Base-by-base conservation (phyloP, 2,797 vertebrate species). In the Xiphorhynchus erythropygius region DNA sequence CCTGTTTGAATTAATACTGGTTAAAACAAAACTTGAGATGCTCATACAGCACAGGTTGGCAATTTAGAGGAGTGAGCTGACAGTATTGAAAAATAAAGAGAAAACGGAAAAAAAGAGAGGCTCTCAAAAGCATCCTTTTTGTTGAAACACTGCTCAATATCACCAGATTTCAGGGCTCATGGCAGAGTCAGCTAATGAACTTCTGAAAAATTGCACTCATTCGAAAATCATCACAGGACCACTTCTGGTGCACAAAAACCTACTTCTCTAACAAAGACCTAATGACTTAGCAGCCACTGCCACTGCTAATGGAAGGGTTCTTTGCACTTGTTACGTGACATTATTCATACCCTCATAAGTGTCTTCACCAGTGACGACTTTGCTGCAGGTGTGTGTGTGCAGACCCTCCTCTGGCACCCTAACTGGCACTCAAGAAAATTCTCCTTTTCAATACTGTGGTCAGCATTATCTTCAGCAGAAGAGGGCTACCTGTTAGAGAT, bases 21-120 rank as follows among this genome's bases (percentile, higher is more conserved):
- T 93, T 94, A 83, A 84, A 95, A 91, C 55, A 93, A 88, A 90
- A 92, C 79, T 49, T 77, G 84, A 92, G 78, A 87, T 44, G 50
- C 52, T 95, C 60, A 69, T 21, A 89, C 77, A 82, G 78, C 47
- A 63, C 75, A 94, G 89, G 94, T 32, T 90, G 79, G 87, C 90
- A 94, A 85, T 90, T 89, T 83, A 94, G 64, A 91, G 50, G 63
- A 56, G 77, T 0, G 24, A 90, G 73, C 37, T 85, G 84, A 82
- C 81, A 75, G 10, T 37, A 56, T 4, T 78, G 50, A 75, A 93
- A 95, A 87, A 87, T 39, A 90, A 56, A 63, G 44, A 92, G 81
- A 33, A 82, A 77, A 41, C 25, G 44, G 64, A 56, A 84, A 95
- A 90, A 65, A 69, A 70, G 44, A 28, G 11, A 74, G 52, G 32